Evolutionary conservation across 2,113 vertebrate species (phyloP).

Genomic region (Reinhardtius hippoglossoides): DNA sequence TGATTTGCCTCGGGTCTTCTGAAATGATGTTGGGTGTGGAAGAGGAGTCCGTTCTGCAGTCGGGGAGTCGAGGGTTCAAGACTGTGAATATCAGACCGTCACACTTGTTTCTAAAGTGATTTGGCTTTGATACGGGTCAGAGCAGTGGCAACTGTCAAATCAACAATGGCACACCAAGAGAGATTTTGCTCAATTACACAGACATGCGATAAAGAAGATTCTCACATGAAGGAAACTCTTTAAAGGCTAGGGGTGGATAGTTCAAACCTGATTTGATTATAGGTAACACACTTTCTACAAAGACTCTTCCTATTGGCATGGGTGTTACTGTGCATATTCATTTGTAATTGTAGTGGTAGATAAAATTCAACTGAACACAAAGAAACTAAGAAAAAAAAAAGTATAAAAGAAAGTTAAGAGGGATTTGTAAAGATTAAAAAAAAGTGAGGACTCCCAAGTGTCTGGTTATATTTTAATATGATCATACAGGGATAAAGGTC

Average conservation of each 20-base stretch:
- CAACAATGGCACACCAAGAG: constrained; percentile 65
- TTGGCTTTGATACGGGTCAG: constrained; percentile 58
- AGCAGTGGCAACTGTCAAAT: constrained; percentile 39
- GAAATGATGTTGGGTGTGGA: constrained; percentile 31
- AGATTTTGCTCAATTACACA: constrained; percentile 58
- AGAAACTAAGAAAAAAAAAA: constrained; percentile 33
- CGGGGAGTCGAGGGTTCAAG: constrained; percentile 33
- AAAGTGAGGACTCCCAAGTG: constrained; percentile 86
- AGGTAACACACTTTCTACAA: constrained; percentile 69
- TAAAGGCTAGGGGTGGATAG: constrained; percentile 77
- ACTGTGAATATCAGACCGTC: constrained; percentile 44
- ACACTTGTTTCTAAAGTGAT: constrained; percentile 50
- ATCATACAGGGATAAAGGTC: constrained; percentile 91
- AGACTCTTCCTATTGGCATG: constrained; percentile 58
- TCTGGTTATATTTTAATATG: constrained; percentile 98
- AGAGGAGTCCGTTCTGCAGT: constrained; percentile 60
- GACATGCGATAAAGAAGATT: constrained; percentile 58
- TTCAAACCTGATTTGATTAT: constrained; percentile 74
- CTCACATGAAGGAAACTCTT: constrained; percentile 68
- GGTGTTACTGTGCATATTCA: constrained; percentile 78
- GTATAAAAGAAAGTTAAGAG: constrained; percentile 51
- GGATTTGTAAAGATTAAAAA: constrained; percentile 58
- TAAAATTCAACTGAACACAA: constrained; percentile 62
- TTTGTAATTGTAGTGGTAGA: constrained; percentile 57
- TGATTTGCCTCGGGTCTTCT: constrained; percentile 50